Evolutionary conservation across 1,140 invertebrate species (phyloP).

Genomic region (Euglossa dilemma): DNA sequence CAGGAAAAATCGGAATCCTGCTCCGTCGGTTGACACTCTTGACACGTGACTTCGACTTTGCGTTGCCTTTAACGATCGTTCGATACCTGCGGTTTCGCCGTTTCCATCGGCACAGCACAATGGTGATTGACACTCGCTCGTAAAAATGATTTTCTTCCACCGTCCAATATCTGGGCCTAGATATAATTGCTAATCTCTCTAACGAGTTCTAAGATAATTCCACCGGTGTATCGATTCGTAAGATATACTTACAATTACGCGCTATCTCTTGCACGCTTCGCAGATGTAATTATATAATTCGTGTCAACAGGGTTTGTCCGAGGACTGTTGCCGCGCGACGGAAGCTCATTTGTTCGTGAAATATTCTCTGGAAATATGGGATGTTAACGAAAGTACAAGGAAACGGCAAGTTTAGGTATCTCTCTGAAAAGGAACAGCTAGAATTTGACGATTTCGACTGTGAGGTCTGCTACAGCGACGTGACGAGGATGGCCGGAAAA

Average conservation of each 20-base stretch:
- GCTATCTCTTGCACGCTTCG: neutral
- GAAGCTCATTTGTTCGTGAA: neutral
- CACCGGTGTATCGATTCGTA: neutral
- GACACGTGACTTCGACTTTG: slow-evolving; percentile 21
- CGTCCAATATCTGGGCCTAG: neutral
- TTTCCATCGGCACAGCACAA: neutral
- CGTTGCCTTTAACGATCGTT: neutral
- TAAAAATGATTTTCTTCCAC: neutral
- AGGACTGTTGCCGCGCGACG: too few relatives aligned
- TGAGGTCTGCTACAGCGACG: too few relatives aligned
- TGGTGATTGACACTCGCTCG: neutral
- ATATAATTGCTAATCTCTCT: neutral
- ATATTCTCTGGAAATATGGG: neutral
- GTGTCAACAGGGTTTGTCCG: neutral
- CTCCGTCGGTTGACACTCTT: neutral
- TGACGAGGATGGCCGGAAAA: too few relatives aligned
- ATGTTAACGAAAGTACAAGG: neutral
- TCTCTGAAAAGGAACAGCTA: neutral
- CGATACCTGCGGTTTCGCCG: neutral
- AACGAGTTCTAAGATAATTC: neutral
- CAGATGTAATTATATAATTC: slow-evolving; percentile 25
- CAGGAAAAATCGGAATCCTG: slow-evolving; percentile 65
- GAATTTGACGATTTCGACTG: neutral
- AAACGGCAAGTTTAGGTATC: neutral
- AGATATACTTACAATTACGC: neutral